Conservation (phyloP, 1,140 invertebrate genomes). For the Eueides isabella region DNA sequence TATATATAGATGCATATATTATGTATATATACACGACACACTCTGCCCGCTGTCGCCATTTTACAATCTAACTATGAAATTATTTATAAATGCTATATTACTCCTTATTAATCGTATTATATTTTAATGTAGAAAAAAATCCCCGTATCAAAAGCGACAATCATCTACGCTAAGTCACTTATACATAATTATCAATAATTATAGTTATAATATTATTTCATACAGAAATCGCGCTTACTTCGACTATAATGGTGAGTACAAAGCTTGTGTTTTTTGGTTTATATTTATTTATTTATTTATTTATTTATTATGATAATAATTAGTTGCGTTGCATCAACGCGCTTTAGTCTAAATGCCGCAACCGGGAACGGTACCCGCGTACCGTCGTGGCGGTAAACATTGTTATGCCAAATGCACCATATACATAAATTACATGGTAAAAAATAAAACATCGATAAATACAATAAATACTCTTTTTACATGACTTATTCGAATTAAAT, state of each 20-base stretch:
- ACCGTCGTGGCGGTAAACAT: background rate
- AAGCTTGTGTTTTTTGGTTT: conserved; percentile 74
- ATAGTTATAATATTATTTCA: background rate
- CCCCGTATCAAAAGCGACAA: conserved; percentile 43
- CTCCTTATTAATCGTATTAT: conserved; percentile 12
- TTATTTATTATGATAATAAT: conserved; percentile 49
- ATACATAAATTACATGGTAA: background rate
- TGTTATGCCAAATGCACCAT: background rate
- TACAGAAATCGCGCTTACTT: conserved; percentile 64
- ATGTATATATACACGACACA: background rate
- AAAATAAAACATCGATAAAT: background rate
- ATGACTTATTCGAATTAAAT: conserved; percentile 4
- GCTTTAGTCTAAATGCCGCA: conserved; percentile 31
- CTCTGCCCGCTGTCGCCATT: conserved; percentile 5
- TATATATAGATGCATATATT: background rate
- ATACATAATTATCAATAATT: background rate
- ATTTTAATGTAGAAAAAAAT: conserved; percentile 23
- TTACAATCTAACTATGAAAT: conserved; percentile 21
- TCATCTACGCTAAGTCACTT: conserved; percentile 21
- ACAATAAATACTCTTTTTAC: conserved; percentile 2
- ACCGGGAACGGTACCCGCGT: background rate
- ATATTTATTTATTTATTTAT: too few relatives aligned
- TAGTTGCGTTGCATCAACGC: conserved; percentile 56
- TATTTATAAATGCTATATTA: conserved; percentile 20
- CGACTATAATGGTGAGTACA: conserved; percentile 64